phyloP scores from a whole-genome alignment of 2,113 vertebrate species.

The Orycteropus afer region DNA sequence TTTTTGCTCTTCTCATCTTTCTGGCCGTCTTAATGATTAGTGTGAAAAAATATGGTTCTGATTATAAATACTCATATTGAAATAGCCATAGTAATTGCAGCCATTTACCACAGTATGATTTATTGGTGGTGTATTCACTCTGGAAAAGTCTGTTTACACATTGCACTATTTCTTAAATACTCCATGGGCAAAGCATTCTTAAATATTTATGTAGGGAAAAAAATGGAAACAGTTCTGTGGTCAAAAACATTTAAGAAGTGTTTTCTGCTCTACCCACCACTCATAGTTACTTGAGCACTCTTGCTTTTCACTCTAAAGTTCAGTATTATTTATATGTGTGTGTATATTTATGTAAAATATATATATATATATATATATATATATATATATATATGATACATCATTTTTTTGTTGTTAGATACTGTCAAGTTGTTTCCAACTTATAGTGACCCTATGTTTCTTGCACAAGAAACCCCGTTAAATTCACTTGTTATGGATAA shows the following conservation, averaged over 20 bases:
- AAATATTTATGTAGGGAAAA: not conserved
- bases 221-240: not conserved
- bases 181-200: not conserved
- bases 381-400: too few relatives aligned
- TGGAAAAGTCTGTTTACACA: not conserved
- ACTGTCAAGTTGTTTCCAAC: too few relatives aligned
- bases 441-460: too few relatives aligned
- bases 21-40: not conserved
- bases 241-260: not conserved
- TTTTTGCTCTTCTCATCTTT: not conserved
- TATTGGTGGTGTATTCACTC: not conserved
- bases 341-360: too few relatives aligned
- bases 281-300: not conserved
- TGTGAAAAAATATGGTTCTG: not conserved
- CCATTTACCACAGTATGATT: not conserved
- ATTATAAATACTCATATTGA: not conserved
- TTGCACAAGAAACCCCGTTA: slow-evolving; percentile 76
- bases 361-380: too few relatives aligned
- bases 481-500: slow-evolving; percentile 84
- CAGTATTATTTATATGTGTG: slow-evolving; percentile 76
- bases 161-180: not conserved
- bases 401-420: too few relatives aligned
- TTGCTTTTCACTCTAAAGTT: slow-evolving; percentile 85
- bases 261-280: not conserved
- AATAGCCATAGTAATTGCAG: not conserved